Percentiles rank a stretch among this genome's conserved stretches.
These are phyloP conservation scores for Apeira syringaria DNA, from an alignment of 2,888 invertebrate genomes.

Conservation along the genomic window DNA sequence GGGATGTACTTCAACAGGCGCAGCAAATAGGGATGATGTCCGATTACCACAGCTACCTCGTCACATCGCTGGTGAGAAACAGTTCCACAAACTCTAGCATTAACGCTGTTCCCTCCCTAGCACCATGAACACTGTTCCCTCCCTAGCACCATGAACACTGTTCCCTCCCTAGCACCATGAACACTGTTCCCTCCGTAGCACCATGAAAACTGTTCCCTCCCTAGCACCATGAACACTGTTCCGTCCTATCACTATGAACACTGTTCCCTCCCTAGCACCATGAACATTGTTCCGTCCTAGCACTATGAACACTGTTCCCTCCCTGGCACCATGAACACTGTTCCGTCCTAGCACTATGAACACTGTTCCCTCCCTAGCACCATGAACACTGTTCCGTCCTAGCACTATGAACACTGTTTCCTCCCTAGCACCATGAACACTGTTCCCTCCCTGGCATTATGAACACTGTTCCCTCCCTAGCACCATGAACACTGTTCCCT, in stretches of 20 bases:
- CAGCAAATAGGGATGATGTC: conserved; percentile 99
- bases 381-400: too few relatives aligned
- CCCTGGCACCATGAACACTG: not conserved
- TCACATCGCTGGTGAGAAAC: conserved; percentile 92
- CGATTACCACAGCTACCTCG: conserved; percentile 96
- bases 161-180: conserved; percentile 3
- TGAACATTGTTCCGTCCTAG: too few relatives aligned
- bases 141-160: conserved; percentile 19
- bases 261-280: conserved; percentile 14
- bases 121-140: conserved; percentile 23
- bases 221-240: not conserved
- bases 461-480: conserved; percentile 24
- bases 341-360: too few relatives aligned
- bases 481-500: conserved; percentile 24
- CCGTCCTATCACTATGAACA: too few relatives aligned
- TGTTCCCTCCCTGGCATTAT: too few relatives aligned
- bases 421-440: not conserved
- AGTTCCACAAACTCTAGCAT: conserved; percentile 24
- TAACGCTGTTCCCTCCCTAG: conserved; percentile 23
- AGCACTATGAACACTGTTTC: conserved; percentile 28
- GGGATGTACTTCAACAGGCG: conserved; percentile 94
- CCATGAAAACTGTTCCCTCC: conserved; percentile 25
- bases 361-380: conserved; percentile 20
- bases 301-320: conserved; percentile 27
- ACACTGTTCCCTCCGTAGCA: too few relatives aligned